phyloP scores from a whole-genome alignment of 2,888 invertebrate species.

The Rugalucina vietnamica region DNA sequence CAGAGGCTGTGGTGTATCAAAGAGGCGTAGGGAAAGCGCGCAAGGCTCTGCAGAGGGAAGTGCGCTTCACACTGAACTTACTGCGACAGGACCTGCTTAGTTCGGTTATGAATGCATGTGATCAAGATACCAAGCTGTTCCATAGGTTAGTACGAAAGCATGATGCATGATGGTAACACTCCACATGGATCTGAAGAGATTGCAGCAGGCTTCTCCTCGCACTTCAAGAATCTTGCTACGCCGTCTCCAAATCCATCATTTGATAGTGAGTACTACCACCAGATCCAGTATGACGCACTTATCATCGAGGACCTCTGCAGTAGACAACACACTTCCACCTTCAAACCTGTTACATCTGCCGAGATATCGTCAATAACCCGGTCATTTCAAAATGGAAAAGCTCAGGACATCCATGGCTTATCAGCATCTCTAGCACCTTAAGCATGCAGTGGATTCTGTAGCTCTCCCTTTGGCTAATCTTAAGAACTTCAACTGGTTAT shows the following conservation, averaged over 20 bases:
- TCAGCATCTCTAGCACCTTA: too few relatives aligned
- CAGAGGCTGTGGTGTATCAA: neutral
- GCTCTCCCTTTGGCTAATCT: neutral
- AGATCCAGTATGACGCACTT: neutral
- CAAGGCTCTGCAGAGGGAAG: neutral
- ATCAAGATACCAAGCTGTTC: neutral
- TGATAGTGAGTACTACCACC: neutral
- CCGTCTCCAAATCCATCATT: neutral
- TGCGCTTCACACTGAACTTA: neutral
- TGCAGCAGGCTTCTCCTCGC: neutral
- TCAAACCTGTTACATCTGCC: neutral
- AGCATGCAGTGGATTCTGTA: neutral
- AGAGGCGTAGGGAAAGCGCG: neutral
- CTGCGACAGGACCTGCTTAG: neutral
- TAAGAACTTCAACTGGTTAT: neutral
- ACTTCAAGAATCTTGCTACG: neutral
- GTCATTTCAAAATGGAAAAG: neutral
- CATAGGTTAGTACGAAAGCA: neutral
- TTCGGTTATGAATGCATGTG: neutral
- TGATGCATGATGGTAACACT: neutral
- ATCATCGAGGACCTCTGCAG: neutral
- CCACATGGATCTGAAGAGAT: neutral
- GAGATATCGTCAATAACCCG: neutral
- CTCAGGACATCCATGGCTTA: too few relatives aligned
- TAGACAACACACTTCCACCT: neutral